These are phyloP conservation scores for Puntigrus tetrazona DNA, from an alignment of 2,113 vertebrate species.

Conservation along the genomic window DNA sequence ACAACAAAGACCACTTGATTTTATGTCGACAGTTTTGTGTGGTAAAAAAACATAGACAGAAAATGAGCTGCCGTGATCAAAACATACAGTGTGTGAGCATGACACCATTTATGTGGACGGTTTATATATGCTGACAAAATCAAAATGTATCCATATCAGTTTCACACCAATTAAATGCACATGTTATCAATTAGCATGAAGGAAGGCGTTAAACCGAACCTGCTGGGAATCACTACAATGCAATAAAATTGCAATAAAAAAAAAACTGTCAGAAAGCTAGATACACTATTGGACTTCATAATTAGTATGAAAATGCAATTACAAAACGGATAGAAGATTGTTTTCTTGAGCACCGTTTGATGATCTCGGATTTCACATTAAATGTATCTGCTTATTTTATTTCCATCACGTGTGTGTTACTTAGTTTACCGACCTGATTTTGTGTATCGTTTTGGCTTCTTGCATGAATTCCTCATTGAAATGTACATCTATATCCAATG, in stretches of 20 bases:
- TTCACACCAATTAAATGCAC: not conserved
- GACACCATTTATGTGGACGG: conserved; percentile 18
- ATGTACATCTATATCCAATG: conserved; percentile 48
- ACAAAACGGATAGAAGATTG: not conserved
- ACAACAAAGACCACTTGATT: not conserved
- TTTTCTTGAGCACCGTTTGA: not conserved
- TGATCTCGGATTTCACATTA: not conserved
- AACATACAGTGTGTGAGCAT: conserved; percentile 6
- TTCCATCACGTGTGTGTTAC: conserved; percentile 32
- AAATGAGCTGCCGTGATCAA: conserved; percentile 29
- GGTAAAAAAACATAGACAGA: not conserved
- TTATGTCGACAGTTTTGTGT: not conserved
- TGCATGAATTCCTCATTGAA: conserved; percentile 62
- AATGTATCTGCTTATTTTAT: conserved; percentile 10
- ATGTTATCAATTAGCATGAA: not conserved
- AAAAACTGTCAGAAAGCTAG: not conserved
- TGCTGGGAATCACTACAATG: not conserved
- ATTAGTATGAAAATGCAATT: not conserved
- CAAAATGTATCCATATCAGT: not conserved
- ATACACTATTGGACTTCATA: not conserved
- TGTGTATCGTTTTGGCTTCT: conserved; percentile 53
- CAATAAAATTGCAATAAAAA: not conserved
- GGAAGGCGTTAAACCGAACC: not conserved
- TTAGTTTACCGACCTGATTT: conserved; percentile 10
- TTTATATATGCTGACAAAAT: conserved; percentile 1